Evolutionary conservation across 2,888 invertebrate genomes (phyloP), one percentile per base, ranked within the genome.

Genomic region (Adineta ricciae): DNA sequence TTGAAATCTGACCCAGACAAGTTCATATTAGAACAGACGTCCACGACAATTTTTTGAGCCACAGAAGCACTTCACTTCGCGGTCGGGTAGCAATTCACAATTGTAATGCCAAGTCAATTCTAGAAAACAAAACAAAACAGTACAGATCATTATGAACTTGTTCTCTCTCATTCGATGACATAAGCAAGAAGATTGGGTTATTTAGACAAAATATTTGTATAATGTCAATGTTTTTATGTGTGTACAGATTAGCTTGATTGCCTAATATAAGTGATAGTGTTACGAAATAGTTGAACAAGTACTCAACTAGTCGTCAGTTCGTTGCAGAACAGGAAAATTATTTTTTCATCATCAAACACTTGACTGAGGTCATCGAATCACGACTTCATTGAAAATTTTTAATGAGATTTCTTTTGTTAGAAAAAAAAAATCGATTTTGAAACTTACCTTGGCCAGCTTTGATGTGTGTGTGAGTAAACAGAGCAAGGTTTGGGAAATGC

Each of bases 71-170:
- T 84, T 82, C 41, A 84, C 82, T 46, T 83, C 82, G 21, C 64
- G 72, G 49, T 84, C 84, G 82, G 95, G 96, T 97, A 92, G 96
- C 97, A 64, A 16, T 91, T 98, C 96, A 91, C 97, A 97, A 91
- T 97, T 95, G 91, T 99, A 99, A 91, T 99, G 97, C 91, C 99
- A 99, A 0, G 97, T 98, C 84, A 99, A 94, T 91, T 99, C 99
- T 78, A 41, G 3, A 73, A 73, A 32, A 36, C 1, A 19, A 50
- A 64, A n/a, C n/a, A 27, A 49, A 49, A 49, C n/a, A n/a, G n/a
- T n/a, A n/a, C n/a, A n/a, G n/a, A n/a, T n/a, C n/a, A n/a, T n/a
- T n/a, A n/a, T n/a, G n/a, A n/a, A n/a, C n/a, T n/a, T n/a, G n/a
- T n/a, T n/a, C n/a, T n/a, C n/a, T n/a, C n/a, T n/a, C n/a, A n/a